Conservation (phyloP, 2,888 invertebrate species). For the Sisyra nigra region DNA sequence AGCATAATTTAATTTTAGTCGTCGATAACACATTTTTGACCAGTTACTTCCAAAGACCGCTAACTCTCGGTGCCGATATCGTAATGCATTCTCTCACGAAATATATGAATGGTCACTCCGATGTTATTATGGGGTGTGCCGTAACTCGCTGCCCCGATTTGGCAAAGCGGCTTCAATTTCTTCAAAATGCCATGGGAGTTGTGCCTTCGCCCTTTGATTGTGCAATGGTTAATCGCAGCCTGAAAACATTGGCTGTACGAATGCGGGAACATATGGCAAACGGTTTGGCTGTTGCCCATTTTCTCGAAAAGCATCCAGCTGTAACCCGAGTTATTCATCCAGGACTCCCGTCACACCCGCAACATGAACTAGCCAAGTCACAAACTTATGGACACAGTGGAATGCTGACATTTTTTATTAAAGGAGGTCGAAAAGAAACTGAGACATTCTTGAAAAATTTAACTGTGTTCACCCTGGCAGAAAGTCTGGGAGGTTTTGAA, state of each 20-base stretch:
- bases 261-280: conserved; percentile 83
- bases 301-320: conserved; percentile 61
- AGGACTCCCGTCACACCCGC: conserved; percentile 72
- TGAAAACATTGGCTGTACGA: conserved; percentile 82
- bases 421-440: conserved; percentile 58
- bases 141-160: conserved; percentile 18
- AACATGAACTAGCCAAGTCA: conserved; percentile 58
- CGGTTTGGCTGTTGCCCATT: conserved; percentile 61
- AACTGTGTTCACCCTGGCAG: conserved; percentile 74
- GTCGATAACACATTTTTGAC: conserved; percentile 16
- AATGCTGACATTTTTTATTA: conserved; percentile 77
- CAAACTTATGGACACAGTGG: conserved; percentile 85
- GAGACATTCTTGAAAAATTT: conserved; percentile 55
- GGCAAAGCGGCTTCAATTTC: conserved; percentile 33
- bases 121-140: conserved; percentile 16
- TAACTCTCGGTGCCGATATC: conserved; percentile 18
- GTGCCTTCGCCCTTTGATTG: conserved; percentile 97
- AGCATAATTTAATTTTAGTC: conserved; percentile 15
- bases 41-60: conserved; percentile 16
- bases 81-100: conserved; percentile 17
- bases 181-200: conserved; percentile 70
- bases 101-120: conserved; percentile 19
- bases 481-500: conserved; percentile 91
- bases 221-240: conserved; percentile 76
- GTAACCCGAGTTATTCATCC: conserved; percentile 75